Evolutionary conservation across 1,140 invertebrate species (phyloP).

Genomic region (Orchestia grillus): DNA sequence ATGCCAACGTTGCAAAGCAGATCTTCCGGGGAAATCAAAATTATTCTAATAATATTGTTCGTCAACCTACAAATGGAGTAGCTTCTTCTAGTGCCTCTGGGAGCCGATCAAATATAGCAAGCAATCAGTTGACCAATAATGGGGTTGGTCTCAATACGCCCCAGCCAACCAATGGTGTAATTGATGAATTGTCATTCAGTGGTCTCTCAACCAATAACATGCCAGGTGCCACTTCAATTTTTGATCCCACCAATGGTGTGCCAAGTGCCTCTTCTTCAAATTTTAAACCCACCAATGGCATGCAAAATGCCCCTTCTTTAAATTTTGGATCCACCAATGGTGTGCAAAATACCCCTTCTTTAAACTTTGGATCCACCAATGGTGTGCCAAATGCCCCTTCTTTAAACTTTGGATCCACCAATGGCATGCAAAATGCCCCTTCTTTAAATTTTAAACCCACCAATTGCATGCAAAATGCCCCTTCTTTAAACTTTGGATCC

Average conservation of each 20-base stretch:
- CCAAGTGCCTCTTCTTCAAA: not conserved
- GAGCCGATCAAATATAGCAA: not conserved
- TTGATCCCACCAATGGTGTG: not conserved
- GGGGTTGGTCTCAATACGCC: not conserved
- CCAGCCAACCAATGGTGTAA: not conserved
- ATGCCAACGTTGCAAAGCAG: not conserved
- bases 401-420: not conserved
- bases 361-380: not conserved
- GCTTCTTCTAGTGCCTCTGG: not conserved
- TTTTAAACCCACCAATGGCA: not conserved
- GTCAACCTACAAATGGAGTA: not conserved
- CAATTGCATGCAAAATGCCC: not conserved
- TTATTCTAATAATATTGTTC: not conserved
- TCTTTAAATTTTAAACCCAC: too few relatives aligned
- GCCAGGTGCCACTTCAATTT: not conserved
- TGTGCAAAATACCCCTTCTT: not conserved
- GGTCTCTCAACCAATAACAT: not conserved
- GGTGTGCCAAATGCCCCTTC: not conserved
- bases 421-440: too few relatives aligned
- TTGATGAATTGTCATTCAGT: too few relatives aligned
- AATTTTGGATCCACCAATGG: not conserved
- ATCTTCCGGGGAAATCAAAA: not conserved
- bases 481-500: not conserved
- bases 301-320: too few relatives aligned
- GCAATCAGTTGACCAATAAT: not conserved